Conservation (phyloP, 2,888 invertebrate genomes). For the Spodoptera littoralis region DNA sequence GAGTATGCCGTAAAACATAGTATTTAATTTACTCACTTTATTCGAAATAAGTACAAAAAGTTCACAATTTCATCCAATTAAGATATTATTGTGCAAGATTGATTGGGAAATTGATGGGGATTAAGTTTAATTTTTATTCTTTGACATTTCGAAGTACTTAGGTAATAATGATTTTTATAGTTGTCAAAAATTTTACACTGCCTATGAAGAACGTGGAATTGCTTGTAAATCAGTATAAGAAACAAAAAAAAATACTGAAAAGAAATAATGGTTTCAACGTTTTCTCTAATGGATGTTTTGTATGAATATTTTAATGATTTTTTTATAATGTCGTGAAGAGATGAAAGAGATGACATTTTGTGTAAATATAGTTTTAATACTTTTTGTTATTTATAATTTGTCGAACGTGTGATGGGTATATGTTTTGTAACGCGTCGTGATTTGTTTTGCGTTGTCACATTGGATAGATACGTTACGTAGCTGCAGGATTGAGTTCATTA, state of each 20-base stretch:
- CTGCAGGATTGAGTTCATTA: constrained; percentile 48
- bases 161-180: constrained; percentile 26
- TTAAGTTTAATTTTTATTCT: constrained; percentile 54
- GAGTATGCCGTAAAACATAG: too few species aligned
- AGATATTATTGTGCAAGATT: constrained; percentile 54
- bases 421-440: constrained; percentile 57
- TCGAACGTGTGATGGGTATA: constrained; percentile 65
- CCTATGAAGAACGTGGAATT: constrained; percentile 69
- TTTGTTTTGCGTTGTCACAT: constrained; percentile 50
- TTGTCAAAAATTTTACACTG: constrained; percentile 72
- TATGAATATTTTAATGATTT: constrained; percentile 69
- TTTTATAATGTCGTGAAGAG: constrained; percentile 65
- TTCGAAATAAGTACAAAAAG: constrained; percentile 65
- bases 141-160: constrained; percentile 45
- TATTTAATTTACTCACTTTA: constrained; percentile 51
- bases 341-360: constrained; percentile 68
- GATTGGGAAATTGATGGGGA: constrained; percentile 51
- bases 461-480: constrained; percentile 67
- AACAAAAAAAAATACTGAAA: constrained; percentile 14
- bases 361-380: constrained; percentile 83
- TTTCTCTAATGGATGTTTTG: constrained; percentile 69
- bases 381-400: constrained; percentile 74
- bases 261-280: constrained; percentile 59
- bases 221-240: constrained; percentile 56
- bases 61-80: constrained; percentile 54